A percentile compares a stretch with the other conserved stretches of the same genome.
phyloP scores from a whole-genome alignment of 2,797 vertebrate species.

The Enteromius trimaculatus region DNA sequence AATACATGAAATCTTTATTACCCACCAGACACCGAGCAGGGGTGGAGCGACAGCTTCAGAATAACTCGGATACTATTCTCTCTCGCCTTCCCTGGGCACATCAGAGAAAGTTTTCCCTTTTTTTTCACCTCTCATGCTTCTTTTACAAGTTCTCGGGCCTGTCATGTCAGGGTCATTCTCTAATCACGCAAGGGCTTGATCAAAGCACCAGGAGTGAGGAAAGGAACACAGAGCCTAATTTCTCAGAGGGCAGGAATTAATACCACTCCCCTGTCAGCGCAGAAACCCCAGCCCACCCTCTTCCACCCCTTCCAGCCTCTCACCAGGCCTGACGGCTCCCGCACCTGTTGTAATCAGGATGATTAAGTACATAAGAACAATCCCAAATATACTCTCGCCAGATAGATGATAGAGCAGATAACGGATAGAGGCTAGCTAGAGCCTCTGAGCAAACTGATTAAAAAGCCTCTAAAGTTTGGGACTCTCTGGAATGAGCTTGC shows the following conservation, averaged over 20 bases:
- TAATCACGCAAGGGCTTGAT: constrained; percentile 80
- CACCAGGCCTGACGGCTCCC: constrained; percentile 52
- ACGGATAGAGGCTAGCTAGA: constrained; percentile 68
- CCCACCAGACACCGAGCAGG: constrained; percentile 77
- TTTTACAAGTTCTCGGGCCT: constrained; percentile 73
- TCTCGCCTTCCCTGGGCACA: constrained; percentile 72
- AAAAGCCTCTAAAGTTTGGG: constrained; percentile 69
- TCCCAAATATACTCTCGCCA: constrained; percentile 58
- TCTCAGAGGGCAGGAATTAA: constrained; percentile 77
- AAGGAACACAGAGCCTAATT: constrained; percentile 69
- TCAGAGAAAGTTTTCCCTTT: constrained; percentile 51
- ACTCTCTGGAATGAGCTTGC: constrained; percentile 57
- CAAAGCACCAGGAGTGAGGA: constrained; percentile 74
- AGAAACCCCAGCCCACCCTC: constrained; percentile 41
- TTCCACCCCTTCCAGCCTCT: constrained; percentile 54
- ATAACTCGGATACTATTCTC: constrained; percentile 75
- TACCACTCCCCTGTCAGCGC: constrained; percentile 66
- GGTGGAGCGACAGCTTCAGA: constrained; percentile 76
- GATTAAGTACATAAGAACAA: constrained; percentile 68
- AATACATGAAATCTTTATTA: constrained; percentile 89
- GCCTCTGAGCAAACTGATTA: constrained; percentile 70
- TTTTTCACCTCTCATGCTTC: constrained; percentile 34
- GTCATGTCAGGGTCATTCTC: constrained; percentile 80
- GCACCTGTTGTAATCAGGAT: constrained; percentile 72
- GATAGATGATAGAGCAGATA: constrained; percentile 71